Evolutionary conservation across 2,113 vertebrate genomes (phyloP), one percentile per base, ranked within the genome.

Genomic region (Oryzias woworae): DNA sequence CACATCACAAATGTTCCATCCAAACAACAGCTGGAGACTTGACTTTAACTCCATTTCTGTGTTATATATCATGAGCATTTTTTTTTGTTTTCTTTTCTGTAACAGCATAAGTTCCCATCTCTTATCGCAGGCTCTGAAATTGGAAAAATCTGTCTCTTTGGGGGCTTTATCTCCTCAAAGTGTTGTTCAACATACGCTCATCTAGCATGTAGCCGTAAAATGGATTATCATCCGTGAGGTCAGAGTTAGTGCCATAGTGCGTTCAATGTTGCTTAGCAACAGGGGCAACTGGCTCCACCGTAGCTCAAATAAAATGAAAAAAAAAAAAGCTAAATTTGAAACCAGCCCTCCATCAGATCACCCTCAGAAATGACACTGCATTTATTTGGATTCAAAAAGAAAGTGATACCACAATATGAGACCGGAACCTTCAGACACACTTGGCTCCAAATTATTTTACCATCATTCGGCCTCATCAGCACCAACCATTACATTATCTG

Each of bases 381-480:
- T 14, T 12, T 4, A 44, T 23, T 28, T 12, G 13, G 1, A n/a
- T 57, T 15, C 55, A 36, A 7, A 26, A 5, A 12, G 22, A 10
- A 8, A 36, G 36, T 36, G 36, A 36, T 36, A 6, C 26, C 26
- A 28, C 7, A 1, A 28, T 6, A 36, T 12, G 36, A 10, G 36
- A 2, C 2, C 36, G 12, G 36, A 36, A 36, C 36, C 8, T 12
- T 36, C 36, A 36, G 66, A 46, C 56, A 58, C 31, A 53, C 41
- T 45, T 62, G 26, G 16, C 48, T 62, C 16, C 58, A 59, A 62
- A 58, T 58, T 23, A 26, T 36, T 51, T 2, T 10, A 20, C 46
- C 50, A 58, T 71, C 50, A 50, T 71, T 22, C 56, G 17, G 16
- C 50, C 49, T 46, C n/a, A 57, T 14, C 36, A 36, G 36, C 18